A percentile compares a stretch with the other conserved stretches of the same genome.
These are phyloP conservation scores for Carettochelys insculpta DNA, from an alignment of 2,113 vertebrate genomes.

Conservation along the genomic window DNA sequence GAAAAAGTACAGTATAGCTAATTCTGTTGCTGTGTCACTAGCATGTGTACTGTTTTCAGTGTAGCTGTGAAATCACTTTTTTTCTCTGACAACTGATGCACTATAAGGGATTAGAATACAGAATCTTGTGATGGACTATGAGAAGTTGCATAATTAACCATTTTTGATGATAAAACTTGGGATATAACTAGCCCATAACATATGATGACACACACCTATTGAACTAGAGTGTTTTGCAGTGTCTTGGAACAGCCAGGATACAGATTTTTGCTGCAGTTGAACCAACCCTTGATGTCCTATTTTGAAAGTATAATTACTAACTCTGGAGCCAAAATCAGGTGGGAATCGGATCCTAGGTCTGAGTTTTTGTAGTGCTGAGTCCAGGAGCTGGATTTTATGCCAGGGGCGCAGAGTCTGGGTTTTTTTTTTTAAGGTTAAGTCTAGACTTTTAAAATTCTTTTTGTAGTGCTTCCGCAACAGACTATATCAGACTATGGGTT, in stretches of 20 bases:
- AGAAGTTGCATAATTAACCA: accelerated
- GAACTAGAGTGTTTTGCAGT: neutral
- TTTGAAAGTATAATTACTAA: neutral
- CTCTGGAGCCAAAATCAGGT: neutral
- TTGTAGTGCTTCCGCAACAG: neutral
- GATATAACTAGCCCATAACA: neutral
- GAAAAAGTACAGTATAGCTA: neutral
- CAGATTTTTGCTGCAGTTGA: accelerated
- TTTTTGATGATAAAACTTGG: accelerated
- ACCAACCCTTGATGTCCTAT: neutral
- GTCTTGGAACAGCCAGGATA: neutral
- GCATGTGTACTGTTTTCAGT: accelerated
- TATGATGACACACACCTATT: accelerated
- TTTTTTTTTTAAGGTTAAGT: neutral
- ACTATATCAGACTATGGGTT: neutral
- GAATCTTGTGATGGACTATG: accelerated
- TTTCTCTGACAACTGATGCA: neutral
- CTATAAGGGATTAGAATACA: accelerated
- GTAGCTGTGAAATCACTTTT: accelerated
- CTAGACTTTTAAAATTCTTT: too few relatives aligned
- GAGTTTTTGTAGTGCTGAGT: neutral
- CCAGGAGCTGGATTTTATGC: neutral
- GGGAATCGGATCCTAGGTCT: neutral
- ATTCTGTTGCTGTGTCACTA: neutral
- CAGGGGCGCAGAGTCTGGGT: neutral